Evolutionary conservation across 1,140 invertebrate genomes (phyloP).

Genomic region (Drosophila grimshawi): DNA sequence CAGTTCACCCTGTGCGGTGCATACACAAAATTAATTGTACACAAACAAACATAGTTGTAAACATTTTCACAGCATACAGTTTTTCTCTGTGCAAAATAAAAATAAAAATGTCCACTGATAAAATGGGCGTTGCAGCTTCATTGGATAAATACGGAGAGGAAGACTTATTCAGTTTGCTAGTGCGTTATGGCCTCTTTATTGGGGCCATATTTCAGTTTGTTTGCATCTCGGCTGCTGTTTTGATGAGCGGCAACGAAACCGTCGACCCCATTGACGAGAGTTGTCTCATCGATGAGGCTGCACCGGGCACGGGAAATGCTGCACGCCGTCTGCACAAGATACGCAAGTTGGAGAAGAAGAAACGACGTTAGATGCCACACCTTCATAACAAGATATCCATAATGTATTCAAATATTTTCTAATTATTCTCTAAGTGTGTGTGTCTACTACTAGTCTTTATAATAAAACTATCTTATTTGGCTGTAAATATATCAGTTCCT

Average conservation of each 20-base stretch:
- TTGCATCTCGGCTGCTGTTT: conserved; percentile 69
- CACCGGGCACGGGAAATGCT: conserved; percentile 38
- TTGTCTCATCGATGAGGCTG: conserved; percentile 32
- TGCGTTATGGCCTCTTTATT: conserved; percentile 75
- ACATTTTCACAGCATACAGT: background rate
- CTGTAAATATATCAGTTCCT: conserved; percentile 33
- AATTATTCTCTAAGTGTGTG: conserved; percentile 18
- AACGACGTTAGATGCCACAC: conserved; percentile 60
- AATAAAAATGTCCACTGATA: conserved; percentile 50
- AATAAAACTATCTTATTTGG: conserved; percentile 54
- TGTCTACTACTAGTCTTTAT: conserved; percentile 15
- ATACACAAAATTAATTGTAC: conserved; percentile 56
- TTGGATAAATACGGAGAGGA: conserved; percentile 77
- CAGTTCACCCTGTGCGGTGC: conserved; percentile 23
- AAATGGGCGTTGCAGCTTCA: conserved; percentile 45
- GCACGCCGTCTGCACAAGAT: conserved; percentile 73
- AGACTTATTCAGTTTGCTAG: conserved; percentile 64
- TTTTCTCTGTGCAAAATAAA: conserved; percentile 19
- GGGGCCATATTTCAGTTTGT: conserved; percentile 76
- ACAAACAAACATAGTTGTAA: conserved; percentile 25
- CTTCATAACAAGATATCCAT: background rate
- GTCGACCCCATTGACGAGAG: conserved; percentile 44
- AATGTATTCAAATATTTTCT: conserved; percentile 45
- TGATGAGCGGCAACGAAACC: conserved; percentile 60
- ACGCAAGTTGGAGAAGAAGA: conserved; percentile 79